These are phyloP conservation scores for Gallinago paraguaiae DNA, from an alignment of 2,113 vertebrate species.

Conservation along the genomic window DNA sequence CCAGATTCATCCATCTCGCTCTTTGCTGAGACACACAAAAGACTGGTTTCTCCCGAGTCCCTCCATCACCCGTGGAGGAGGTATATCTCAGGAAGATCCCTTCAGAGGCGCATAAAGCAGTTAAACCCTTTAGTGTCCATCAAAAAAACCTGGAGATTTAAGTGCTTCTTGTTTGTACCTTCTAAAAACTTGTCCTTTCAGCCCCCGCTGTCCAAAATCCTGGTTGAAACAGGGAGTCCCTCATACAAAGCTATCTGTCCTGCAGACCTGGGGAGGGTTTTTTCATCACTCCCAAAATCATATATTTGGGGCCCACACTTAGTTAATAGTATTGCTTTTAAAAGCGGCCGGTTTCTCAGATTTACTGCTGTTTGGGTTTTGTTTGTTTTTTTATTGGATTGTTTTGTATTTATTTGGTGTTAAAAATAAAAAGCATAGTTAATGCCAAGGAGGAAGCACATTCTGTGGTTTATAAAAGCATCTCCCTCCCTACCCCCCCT, in stretches of 20 bases:
- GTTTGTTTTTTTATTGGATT: not conserved
- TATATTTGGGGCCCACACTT: not conserved
- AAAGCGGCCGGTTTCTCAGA: not conserved
- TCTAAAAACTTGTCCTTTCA: not conserved
- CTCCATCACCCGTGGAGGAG: not conserved
- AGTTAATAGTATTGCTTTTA: not conserved
- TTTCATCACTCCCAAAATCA: not conserved
- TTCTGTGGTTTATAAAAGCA: not conserved
- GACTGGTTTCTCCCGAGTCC: not conserved
- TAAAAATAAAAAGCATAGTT: not conserved
- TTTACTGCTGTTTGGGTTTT: not conserved
- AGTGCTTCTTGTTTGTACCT: constrained; percentile 45
- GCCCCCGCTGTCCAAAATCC: not conserved
- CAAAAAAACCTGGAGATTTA: not conserved
- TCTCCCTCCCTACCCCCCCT: not conserved
- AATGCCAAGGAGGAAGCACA: not conserved
- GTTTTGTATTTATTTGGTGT: constrained; percentile 54
- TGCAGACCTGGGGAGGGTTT: not conserved
- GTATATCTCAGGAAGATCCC: not conserved
- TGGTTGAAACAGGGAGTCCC: not conserved
- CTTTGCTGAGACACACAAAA: not conserved
- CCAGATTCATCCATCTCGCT: not conserved
- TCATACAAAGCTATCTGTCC: not conserved
- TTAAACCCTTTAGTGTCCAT: not conserved
- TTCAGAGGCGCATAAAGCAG: not conserved